phyloP scores from a whole-genome alignment of 2,797 vertebrate species.

The Anguilla megastoma region DNA sequence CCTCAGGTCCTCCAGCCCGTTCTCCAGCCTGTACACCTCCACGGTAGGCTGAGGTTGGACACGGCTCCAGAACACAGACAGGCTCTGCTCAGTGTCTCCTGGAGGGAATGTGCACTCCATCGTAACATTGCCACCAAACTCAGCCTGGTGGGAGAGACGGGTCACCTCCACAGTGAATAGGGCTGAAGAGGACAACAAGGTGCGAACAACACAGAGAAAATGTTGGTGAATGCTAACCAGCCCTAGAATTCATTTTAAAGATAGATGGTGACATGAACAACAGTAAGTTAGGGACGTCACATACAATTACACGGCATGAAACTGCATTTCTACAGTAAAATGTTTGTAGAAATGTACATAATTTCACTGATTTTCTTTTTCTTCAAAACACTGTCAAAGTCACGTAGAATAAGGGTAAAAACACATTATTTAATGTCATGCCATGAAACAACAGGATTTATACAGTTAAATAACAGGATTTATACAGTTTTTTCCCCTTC shows the following conservation, averaged over 20 bases:
- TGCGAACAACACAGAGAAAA: neutral
- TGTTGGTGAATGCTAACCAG: neutral
- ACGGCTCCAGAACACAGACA: conserved; percentile 75
- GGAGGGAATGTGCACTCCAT: conserved; percentile 84
- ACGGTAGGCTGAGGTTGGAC: fast-evolving
- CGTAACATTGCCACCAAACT: conserved; percentile 72
- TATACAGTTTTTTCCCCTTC: neutral
- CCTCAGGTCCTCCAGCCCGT: conserved; percentile 53
- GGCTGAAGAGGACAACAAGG: conserved; percentile 56
- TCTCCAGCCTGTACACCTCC: conserved; percentile 66
- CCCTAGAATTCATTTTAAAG: neutral
- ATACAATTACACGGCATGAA: no score
- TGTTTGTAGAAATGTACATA: neutral
- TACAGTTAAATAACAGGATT: neutral
- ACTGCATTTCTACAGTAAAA: no score
- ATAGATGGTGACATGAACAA: neutral
- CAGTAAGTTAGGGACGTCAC: neutral
- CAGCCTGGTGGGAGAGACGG: conserved; percentile 60
- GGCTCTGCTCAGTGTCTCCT: conserved; percentile 34
- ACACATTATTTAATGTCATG: neutral
- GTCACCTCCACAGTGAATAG: conserved; percentile 80
- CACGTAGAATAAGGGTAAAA: neutral
- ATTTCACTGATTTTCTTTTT: neutral
- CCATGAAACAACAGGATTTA: neutral
- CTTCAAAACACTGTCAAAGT: neutral